phyloP scores from a whole-genome alignment of 2,797 vertebrate genomes.

The Triplophysa bombifrons region DNA sequence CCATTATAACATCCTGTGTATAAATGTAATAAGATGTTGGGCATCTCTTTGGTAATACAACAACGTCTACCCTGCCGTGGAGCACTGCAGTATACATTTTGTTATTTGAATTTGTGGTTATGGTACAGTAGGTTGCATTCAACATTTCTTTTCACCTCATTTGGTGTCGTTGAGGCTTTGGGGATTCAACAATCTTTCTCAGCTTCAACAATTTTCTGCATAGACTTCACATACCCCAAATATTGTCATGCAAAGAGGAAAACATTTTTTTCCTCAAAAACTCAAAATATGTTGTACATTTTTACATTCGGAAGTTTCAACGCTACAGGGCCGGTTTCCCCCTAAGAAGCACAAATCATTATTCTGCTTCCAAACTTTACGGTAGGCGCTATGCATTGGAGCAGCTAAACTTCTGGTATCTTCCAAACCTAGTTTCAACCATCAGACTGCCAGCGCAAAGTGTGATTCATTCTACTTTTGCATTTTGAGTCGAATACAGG shows the following conservation, averaged over 20 bases:
- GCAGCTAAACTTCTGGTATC: neutral
- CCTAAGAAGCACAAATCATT: neutral
- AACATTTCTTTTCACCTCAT: neutral
- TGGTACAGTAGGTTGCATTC: neutral
- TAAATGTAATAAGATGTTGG: neutral
- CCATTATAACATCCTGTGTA: neutral
- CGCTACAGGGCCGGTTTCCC: neutral
- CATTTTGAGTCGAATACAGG: neutral
- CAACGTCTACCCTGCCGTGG: neutral
- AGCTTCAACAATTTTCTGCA: neutral
- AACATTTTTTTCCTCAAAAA: neutral
- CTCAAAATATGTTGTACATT: neutral
- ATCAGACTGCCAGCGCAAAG: neutral
- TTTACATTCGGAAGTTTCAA: neutral
- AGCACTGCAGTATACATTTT: neutral
- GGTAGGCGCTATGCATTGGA: neutral
- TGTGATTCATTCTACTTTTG: neutral
- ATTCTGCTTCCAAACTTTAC: constrained; percentile 5
- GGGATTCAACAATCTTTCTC: neutral
- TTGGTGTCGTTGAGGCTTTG: neutral
- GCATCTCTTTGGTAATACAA: neutral
- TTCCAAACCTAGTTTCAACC: constrained; percentile 6
- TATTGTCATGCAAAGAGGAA: neutral
- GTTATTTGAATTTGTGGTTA: neutral
- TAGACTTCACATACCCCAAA: neutral